phyloP scores from a whole-genome alignment of 2,113 vertebrate species.

The Ciconia maguari region DNA sequence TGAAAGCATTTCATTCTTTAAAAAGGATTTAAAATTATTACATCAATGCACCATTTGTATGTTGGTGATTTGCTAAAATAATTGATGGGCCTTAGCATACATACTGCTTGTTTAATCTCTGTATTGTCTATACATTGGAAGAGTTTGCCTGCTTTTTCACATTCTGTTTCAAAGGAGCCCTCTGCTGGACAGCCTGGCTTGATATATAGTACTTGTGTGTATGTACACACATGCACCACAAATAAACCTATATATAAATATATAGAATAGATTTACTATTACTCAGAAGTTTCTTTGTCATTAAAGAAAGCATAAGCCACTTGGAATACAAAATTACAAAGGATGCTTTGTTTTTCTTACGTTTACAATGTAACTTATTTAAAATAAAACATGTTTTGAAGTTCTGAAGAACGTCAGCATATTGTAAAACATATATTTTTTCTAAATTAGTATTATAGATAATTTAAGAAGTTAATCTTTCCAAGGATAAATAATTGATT shows the following conservation, averaged over 20 bases:
- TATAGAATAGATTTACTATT: conserved; percentile 4
- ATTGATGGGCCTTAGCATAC: neutral
- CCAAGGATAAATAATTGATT: conserved; percentile 53
- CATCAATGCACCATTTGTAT: neutral
- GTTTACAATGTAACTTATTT: conserved; percentile 36
- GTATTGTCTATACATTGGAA: conserved; percentile 60
- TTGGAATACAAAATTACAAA: conserved; percentile 21
- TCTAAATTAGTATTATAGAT: conserved; percentile 60
- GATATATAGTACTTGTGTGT: neutral
- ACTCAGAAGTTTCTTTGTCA: conserved; percentile 29
- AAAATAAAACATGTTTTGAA: conserved; percentile 59
- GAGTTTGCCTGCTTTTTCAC: conserved; percentile 44
- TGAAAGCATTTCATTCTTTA: neutral
- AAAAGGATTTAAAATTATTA: neutral
- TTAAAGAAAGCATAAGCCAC: neutral
- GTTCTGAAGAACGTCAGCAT: neutral
- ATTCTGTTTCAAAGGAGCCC: conserved; percentile 82
- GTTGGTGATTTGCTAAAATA: conserved; percentile 21
- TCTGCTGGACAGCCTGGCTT: conserved; percentile 75
- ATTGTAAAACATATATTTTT: conserved; percentile 59
- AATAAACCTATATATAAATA: neutral
- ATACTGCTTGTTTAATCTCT: neutral
- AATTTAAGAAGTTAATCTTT: conserved; percentile 73
- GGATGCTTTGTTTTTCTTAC: conserved; percentile 43
- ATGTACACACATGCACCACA: neutral